phyloP scores from a whole-genome alignment of 2,113 vertebrate species.

The Tyrannus savana region DNA sequence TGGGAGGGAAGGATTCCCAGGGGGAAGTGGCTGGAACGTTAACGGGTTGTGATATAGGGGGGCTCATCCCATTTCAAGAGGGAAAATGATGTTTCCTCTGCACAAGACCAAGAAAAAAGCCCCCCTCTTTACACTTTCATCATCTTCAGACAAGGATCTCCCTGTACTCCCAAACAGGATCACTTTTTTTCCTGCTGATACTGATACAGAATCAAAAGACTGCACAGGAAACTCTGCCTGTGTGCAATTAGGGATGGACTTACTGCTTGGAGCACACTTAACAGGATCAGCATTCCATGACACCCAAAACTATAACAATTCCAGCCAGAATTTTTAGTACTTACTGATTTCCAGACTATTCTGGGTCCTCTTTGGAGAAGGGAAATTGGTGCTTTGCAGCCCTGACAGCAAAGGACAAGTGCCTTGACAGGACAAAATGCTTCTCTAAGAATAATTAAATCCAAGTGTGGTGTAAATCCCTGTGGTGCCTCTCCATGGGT shows the following conservation, averaged over 20 bases:
- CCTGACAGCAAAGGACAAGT: slow-evolving; percentile 73
- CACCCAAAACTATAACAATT: background rate
- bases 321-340: background rate
- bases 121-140: background rate
- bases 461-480: slow-evolving; percentile 54
- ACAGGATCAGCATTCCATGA: background rate
- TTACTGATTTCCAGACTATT: background rate
- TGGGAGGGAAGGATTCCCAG: background rate
- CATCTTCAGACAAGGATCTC: background rate
- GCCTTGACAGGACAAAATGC: slow-evolving; percentile 34
- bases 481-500: slow-evolving; percentile 34
- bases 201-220: background rate
- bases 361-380: background rate
- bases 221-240: background rate
- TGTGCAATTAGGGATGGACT: background rate
- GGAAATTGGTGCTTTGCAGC: slow-evolving; percentile 4
- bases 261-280: background rate
- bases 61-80: background rate
- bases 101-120: background rate
- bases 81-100: background rate
- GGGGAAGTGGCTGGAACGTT: background rate
- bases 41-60: background rate
- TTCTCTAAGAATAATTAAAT: slow-evolving; percentile 66
- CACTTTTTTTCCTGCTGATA: background rate
- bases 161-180: rapidly evolving